Evolutionary conservation across 2,113 vertebrate species (phyloP).

Genomic region (Eudyptes chrysolophus): DNA sequence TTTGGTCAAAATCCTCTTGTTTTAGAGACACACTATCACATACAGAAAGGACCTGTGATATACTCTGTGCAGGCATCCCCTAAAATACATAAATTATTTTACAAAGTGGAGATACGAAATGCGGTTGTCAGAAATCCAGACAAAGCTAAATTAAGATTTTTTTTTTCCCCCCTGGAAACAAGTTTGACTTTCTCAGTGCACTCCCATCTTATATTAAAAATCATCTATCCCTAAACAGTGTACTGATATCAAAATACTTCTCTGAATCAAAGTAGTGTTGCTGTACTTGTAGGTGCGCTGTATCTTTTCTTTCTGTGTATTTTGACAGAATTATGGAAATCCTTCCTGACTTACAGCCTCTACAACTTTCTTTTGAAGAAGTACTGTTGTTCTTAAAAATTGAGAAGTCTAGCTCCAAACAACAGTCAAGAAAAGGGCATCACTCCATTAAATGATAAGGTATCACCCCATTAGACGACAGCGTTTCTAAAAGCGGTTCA

Average conservation of each 20-base stretch:
- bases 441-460: constrained; percentile 31
- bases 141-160: neutral
- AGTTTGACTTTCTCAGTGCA: neutral
- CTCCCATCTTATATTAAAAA: neutral
- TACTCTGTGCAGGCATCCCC: neutral
- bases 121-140: neutral
- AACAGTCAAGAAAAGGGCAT: constrained; percentile 1
- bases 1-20: constrained; percentile 46
- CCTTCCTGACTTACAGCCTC: neutral
- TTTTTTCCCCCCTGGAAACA: neutral
- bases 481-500: neutral
- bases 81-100: neutral
- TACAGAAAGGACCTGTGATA: neutral
- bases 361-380: neutral
- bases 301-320: neutral
- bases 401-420: neutral
- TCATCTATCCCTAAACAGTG: neutral
- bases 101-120: neutral
- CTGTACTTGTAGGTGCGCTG: neutral
- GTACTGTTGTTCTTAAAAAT: constrained; percentile 11
- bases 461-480: constrained; percentile 6
- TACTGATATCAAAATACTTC: neutral
- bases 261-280: neutral
- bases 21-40: neutral
- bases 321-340: constrained; percentile 17